Evolutionary conservation across 2,797 vertebrate species (phyloP).

Genomic region (Pelodytes ibericus): DNA sequence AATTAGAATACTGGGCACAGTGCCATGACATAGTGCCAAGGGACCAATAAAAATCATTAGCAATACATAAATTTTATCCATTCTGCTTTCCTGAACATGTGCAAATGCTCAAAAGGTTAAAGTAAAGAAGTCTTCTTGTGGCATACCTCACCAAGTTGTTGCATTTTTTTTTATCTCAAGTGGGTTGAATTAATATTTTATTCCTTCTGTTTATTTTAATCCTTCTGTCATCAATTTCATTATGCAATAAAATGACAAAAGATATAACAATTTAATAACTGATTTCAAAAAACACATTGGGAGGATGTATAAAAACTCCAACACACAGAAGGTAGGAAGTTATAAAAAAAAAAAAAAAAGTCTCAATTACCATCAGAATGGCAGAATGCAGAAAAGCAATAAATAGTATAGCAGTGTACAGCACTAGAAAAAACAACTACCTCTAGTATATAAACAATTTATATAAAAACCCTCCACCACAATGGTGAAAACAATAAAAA

Average conservation of each 20-base stretch:
- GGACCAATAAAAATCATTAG: constrained; percentile 77
- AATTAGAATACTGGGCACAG: constrained; percentile 70
- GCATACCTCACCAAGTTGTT: constrained; percentile 51
- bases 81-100: constrained; percentile 75
- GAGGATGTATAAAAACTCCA: too few relatives aligned
- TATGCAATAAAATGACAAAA: background rate
- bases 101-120: constrained; percentile 68
- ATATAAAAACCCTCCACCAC: too few relatives aligned
- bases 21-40: constrained; percentile 68
- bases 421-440: too few relatives aligned
- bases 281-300: too few relatives aligned
- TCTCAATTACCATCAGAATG: too few relatives aligned
- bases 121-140: constrained; percentile 62
- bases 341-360: too few relatives aligned
- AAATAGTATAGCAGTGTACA: too few relatives aligned
- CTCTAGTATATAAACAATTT: too few relatives aligned
- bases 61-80: constrained; percentile 77
- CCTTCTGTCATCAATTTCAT: background rate
- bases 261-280: too few relatives aligned
- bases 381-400: too few relatives aligned
- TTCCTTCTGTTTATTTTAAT: background rate
- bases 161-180: constrained; percentile 2
- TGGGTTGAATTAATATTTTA: background rate
- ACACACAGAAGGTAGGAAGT: too few relatives aligned
- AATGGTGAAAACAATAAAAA: too few relatives aligned